phyloP scores from a whole-genome alignment of 2,113 vertebrate genomes.

The Lepus americanus region DNA sequence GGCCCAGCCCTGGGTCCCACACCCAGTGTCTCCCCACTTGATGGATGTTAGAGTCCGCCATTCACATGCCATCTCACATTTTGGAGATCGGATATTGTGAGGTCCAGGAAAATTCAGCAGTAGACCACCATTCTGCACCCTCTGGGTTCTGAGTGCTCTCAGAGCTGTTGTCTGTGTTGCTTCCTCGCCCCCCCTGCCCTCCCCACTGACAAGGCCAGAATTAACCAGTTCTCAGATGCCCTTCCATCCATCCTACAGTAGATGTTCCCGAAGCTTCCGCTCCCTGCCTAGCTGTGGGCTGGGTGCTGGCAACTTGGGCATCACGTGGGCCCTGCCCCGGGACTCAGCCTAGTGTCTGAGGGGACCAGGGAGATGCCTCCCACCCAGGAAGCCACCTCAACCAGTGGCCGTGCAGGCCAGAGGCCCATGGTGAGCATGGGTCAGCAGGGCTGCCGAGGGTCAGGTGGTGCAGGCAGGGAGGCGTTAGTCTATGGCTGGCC shows the following conservation, averaged over 20 bases:
- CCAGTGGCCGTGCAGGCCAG: background rate
- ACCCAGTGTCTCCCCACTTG: background rate
- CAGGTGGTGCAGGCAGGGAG: background rate
- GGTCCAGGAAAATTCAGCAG: background rate
- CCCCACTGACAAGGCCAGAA: background rate
- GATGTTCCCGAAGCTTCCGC: background rate
- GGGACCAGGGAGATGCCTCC: too few relatives aligned
- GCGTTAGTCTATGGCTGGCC: background rate
- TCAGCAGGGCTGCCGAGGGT: background rate
- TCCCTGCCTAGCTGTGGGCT: background rate
- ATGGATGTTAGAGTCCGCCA: background rate
- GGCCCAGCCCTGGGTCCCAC: background rate
- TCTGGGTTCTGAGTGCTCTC: background rate
- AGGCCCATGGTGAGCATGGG: background rate
- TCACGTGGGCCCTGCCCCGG: background rate
- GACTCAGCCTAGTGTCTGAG: background rate
- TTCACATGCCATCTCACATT: background rate
- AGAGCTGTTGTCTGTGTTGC: background rate
- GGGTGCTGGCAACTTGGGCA: background rate
- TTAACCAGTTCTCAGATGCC: background rate
- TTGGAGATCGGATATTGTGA: background rate
- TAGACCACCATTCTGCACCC: background rate
- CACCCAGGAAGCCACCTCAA: too few relatives aligned
- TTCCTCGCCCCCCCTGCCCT: background rate
- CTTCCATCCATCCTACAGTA: background rate